Evolutionary conservation across 2,113 vertebrate species (phyloP), one percentile per base, ranked within the genome.

Genomic region (Tragelaphus strepsiceros): DNA sequence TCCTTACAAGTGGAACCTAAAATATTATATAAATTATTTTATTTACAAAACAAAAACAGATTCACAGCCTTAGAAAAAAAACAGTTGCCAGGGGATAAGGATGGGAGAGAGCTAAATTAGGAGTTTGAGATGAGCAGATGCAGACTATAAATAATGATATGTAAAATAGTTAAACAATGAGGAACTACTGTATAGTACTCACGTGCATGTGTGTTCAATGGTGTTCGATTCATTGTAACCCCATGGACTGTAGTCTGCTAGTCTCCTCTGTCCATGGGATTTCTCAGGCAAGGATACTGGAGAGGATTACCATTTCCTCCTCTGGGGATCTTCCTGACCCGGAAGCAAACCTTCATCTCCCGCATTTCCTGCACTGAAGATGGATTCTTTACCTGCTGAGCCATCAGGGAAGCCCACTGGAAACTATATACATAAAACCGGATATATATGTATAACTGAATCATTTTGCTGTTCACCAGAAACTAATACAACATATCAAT

Each of bases 181-280:
- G 43, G 26, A 49, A 16, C 14, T 5, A 17, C 14, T 30, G 26
- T 80, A 16, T 16, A 49, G n/a, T 17, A 0, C 4, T 0, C 21
- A 9, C 5, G 0, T 71, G 9, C 0, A 1, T 67, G 8, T 71
- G 9, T 0, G 1, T n/a, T 21, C n/a, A 22, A 0, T 71, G 64
- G 64, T 11, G 17, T 71, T 17, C 0, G 0, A 64, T 71, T 71
- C 9, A 0, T 6, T 71, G 64, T 35, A 71, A 71, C 71, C 5
- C 21, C 21, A 0, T 24, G 21, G 5, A 74, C 71, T 24, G 71
- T 14, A 43, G 67, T 24, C 35, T 24, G 35, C 71, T 39, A 12
- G 21, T 39, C 35, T 74, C 21, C 71, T 24, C 71, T 74, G 71
- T 43, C 21, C 71, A 74, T 13, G 21, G 71, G 71, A 43, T 14